Conservation (phyloP, 2,888 invertebrate species). For the Portevinia maculata region DNA sequence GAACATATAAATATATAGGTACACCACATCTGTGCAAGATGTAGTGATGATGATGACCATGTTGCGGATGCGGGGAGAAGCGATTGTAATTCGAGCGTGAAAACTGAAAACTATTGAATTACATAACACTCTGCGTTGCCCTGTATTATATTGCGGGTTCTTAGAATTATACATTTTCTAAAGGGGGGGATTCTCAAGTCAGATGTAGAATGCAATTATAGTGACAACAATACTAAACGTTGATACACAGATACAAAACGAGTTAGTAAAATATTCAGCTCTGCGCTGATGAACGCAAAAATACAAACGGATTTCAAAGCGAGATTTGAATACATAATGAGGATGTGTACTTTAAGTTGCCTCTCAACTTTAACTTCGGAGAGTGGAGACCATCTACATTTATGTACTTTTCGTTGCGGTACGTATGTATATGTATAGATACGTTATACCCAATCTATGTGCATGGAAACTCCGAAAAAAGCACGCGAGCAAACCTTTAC, state of each 20-base stretch:
- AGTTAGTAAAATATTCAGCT: conserved; percentile 59
- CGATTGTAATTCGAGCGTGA: conserved; percentile 59
- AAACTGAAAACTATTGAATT: conserved; percentile 67
- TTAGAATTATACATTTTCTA: conserved; percentile 22
- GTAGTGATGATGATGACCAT: neutral
- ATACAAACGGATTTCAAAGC: conserved; percentile 41
- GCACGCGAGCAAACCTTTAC: conserved; percentile 31
- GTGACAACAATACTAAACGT: conserved; percentile 20
- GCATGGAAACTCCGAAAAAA: conserved; percentile 12
- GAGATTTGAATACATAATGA: conserved; percentile 64
- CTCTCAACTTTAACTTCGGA: conserved; percentile 42
- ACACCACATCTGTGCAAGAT: conserved; percentile 37
- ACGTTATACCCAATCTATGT: no score
- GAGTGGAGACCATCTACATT: conserved; percentile 2
- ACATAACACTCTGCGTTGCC: conserved; percentile 60
- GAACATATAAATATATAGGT: no score
- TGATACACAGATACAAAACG: conserved; percentile 33
- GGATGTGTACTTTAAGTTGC: conserved; percentile 20
- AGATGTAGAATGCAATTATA: conserved; percentile 36
- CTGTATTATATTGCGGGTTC: conserved; percentile 34
- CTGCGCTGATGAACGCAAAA: conserved; percentile 23
- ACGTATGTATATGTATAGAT: no score
- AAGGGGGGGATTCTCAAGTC: neutral
- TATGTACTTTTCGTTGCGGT: neutral
- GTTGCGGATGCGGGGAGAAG: conserved; percentile 30